A percentile compares a stretch with the other conserved stretches of the same genome.
phyloP scores from a whole-genome alignment of 1,140 invertebrate genomes.

The Ephestia elutella region DNA sequence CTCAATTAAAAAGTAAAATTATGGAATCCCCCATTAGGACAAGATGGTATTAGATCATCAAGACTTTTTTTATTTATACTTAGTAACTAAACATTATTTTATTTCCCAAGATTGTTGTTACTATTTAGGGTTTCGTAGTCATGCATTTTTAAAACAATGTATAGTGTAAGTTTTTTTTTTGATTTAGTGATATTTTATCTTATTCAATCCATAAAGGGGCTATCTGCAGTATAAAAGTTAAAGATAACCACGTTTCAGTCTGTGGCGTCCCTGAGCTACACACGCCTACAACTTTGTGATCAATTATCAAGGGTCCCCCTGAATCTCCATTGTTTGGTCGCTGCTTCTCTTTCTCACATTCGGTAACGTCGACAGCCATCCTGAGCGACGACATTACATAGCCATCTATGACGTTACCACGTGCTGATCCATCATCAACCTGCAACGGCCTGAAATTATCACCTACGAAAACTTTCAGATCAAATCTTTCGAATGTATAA shows the following conservation, averaged over 20 bases:
- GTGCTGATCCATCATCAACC: background rate
- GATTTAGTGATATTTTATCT: background rate
- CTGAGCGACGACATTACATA: background rate
- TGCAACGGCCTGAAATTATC: background rate
- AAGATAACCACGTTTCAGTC: background rate
- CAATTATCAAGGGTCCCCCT: background rate
- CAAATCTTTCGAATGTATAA: too few species aligned
- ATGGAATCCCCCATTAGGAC: too few species aligned
- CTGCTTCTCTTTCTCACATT: background rate
- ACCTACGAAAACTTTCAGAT: background rate
- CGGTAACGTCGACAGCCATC: background rate
- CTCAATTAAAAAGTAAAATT: too few species aligned
- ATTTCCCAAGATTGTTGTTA: too few species aligned
- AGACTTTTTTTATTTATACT: too few species aligned
- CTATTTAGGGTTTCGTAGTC: too few species aligned
- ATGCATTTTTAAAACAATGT: background rate
- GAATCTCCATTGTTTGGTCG: background rate
- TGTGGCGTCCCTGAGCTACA: background rate
- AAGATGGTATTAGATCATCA: too few species aligned
- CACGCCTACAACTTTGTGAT: background rate
- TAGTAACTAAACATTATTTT: too few species aligned
- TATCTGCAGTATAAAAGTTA: background rate
- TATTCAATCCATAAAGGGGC: constrained; percentile 4
- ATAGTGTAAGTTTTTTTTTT: background rate
- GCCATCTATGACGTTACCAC: background rate